Conservation (phyloP, 2,113 vertebrate species). For the Dromiciops gliroides region DNA sequence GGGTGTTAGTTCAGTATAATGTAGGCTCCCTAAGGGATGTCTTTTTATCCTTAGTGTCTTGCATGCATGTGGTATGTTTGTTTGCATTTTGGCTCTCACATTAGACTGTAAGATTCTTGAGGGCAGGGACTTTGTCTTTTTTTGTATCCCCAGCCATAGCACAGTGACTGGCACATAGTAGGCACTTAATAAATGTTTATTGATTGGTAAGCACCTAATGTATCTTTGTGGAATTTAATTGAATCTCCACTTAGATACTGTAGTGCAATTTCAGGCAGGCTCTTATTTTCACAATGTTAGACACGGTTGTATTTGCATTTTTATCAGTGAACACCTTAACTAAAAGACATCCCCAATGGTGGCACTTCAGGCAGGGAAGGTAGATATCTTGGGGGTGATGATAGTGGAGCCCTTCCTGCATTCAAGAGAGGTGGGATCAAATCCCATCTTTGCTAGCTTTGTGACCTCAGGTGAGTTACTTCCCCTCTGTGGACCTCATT, state of each 20-base stretch:
- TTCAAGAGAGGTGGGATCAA: neutral
- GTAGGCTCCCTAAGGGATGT: neutral
- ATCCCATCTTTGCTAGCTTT: neutral
- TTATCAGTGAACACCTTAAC: constrained; percentile 45
- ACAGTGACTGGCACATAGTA: neutral
- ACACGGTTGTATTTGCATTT: neutral
- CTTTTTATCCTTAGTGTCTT: neutral
- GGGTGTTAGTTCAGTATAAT: neutral
- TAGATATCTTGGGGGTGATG: neutral
- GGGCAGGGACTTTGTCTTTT: neutral
- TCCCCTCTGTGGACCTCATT: neutral
- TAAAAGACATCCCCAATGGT: neutral
- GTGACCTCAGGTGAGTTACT: neutral
- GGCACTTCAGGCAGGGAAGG: constrained; percentile 54
- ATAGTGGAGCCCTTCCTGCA: neutral
- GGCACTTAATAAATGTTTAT: neutral
- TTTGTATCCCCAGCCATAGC: neutral
- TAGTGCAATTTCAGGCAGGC: neutral
- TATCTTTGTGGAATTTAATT: neutral
- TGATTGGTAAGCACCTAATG: neutral
- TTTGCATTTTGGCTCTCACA: neutral
- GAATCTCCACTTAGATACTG: neutral
- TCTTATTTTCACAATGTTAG: neutral
- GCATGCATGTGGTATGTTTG: neutral
- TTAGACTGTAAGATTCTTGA: neutral